These are phyloP conservation scores for Pseudomugil tenellus DNA, from an alignment of 2,797 vertebrate species.

Conservation along the genomic window DNA sequence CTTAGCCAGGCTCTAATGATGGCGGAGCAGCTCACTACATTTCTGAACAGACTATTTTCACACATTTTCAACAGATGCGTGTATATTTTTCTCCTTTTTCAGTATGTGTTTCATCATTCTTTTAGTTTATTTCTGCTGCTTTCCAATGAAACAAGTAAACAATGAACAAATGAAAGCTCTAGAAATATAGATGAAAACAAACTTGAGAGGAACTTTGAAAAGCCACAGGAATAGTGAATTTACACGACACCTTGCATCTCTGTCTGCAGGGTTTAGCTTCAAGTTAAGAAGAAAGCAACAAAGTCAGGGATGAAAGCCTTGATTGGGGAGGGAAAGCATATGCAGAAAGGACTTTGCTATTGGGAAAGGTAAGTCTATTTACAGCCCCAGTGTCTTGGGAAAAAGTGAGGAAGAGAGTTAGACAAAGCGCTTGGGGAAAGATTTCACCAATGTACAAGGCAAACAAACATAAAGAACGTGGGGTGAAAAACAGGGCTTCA, in stretches of 20 bases:
- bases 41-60: conserved; percentile 27
- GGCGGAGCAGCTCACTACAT: conserved; percentile 15
- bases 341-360: conserved; percentile 68
- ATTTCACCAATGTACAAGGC: conserved; percentile 63
- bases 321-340: conserved; percentile 43
- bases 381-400: conserved; percentile 70
- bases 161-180: conserved; percentile 5
- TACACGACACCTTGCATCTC: conserved; percentile 46
- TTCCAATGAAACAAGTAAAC: conserved; percentile 14
- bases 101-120: background rate
- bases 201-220: conserved; percentile 28
- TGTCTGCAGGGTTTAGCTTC: conserved; percentile 39
- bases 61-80: conserved; percentile 18
- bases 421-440: conserved; percentile 63
- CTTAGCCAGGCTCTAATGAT: conserved; percentile 36
- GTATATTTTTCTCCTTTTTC: background rate
- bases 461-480: conserved; percentile 67
- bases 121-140: conserved; percentile 23
- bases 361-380: conserved; percentile 82
- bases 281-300: conserved; percentile 32
- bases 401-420: conserved; percentile 43
- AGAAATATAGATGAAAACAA: conserved; percentile 30
- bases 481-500: conserved; percentile 45
- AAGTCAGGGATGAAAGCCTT: conserved; percentile 59
- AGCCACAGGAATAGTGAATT: conserved; percentile 30